Percentiles rank a stretch among this genome's conserved stretches.
These are phyloP conservation scores for Lissocephala sabroskyi DNA, from an alignment of 2,888 invertebrate species.

Conservation along the genomic window DNA sequence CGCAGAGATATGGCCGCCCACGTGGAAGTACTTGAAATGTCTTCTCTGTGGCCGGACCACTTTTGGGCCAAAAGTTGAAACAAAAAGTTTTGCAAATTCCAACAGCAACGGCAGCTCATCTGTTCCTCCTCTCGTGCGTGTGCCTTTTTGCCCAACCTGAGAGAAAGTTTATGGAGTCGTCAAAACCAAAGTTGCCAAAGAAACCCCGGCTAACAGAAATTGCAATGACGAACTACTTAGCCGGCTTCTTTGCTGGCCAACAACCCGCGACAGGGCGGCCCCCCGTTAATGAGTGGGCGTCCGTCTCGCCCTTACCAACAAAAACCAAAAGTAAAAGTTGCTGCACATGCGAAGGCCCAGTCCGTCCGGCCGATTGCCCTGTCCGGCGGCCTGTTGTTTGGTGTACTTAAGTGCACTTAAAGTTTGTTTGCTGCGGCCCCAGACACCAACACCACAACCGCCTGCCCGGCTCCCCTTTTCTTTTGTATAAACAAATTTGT, in stretches of 20 bases:
- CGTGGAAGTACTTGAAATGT: slow-evolving; percentile 2
- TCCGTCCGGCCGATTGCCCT: no score
- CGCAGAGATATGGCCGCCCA: background rate
- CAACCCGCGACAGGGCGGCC: background rate
- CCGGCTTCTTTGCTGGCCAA: slow-evolving; percentile 16
- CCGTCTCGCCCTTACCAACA: background rate
- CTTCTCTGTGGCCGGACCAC: slow-evolving; percentile 5
- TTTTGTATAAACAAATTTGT: slow-evolving; percentile 47
- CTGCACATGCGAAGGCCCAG: background rate
- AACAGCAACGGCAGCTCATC: background rate
- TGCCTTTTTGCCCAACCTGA: slow-evolving; percentile 12
- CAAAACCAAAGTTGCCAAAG: slow-evolving; percentile 50
- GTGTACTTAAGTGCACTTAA: slow-evolving; percentile 36
- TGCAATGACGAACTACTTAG: background rate
- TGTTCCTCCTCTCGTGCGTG: background rate
- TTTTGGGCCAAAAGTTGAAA: slow-evolving; percentile 35
- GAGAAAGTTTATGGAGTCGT: slow-evolving; percentile 44
- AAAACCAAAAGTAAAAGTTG: slow-evolving; percentile 1
- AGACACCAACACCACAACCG: slow-evolving; percentile 19
- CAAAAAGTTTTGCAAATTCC: slow-evolving; percentile 35
- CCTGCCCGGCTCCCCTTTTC: no score
- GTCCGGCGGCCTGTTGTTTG: background rate
- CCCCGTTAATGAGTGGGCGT: background rate
- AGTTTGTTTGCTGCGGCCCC: slow-evolving; percentile 26
- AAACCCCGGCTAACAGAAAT: slow-evolving; percentile 2